Conservation (phyloP, 2,113 vertebrate species). For the Anas platyrhynchos region DNA sequence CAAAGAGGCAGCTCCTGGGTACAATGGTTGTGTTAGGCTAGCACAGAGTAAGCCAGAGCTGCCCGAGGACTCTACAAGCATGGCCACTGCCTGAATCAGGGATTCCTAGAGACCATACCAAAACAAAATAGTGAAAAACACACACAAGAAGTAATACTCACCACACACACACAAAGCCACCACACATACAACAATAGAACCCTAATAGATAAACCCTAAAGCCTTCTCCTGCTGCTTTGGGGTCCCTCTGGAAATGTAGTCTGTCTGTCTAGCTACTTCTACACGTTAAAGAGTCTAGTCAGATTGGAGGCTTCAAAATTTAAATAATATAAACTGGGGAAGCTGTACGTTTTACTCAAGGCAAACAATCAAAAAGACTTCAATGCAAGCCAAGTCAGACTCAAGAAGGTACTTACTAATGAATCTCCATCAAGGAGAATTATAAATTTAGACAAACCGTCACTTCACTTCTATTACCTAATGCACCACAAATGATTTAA, state of each 20-base stretch:
- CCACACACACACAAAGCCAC: too few species aligned
- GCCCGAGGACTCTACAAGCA: background rate
- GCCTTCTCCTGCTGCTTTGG: background rate
- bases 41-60: accelerated
- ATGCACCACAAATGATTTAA: conserved; percentile 1
- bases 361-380: background rate
- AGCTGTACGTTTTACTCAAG: background rate
- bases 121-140: background rate
- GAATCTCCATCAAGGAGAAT: background rate
- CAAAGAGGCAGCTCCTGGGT: background rate
- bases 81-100: background rate
- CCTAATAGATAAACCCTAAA: background rate
- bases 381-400: background rate
- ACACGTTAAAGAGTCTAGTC: background rate
- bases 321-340: too few species aligned
- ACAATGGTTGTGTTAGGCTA: background rate
- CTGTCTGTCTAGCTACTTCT: background rate
- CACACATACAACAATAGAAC: background rate
- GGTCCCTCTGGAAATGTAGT: background rate
- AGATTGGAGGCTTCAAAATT: background rate
- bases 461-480: background rate
- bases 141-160: too few species aligned
- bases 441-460: background rate
- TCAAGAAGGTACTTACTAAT: background rate
- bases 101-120: background rate